Conservation (phyloP, 2,888 invertebrate species). For the Cyclophora punctaria region DNA sequence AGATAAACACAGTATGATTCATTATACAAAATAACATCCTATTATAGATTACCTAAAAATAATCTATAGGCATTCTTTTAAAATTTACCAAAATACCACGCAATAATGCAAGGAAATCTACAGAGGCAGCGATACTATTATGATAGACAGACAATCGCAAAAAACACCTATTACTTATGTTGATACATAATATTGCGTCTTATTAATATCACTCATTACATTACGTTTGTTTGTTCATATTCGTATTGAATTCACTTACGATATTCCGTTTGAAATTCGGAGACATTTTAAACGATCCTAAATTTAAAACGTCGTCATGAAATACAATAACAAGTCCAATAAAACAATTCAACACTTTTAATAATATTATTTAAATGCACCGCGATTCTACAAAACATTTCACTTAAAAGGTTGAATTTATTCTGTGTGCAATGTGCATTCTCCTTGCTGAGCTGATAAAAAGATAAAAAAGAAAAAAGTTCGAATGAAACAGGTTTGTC, state of each 20-base stretch:
- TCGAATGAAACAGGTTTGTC: slow-evolving; percentile 1
- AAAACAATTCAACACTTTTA: slow-evolving; percentile 32
- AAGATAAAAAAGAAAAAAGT: neutral
- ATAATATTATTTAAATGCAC: slow-evolving; percentile 28
- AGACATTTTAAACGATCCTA: slow-evolving; percentile 36
- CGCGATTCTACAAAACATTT: slow-evolving; percentile 43
- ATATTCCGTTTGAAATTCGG: slow-evolving; percentile 38
- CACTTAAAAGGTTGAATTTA: slow-evolving; percentile 22
- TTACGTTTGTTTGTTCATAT: no score
- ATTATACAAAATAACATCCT: neutral
- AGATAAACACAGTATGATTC: no score
- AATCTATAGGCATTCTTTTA: slow-evolving; percentile 1
- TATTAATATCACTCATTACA: no score
- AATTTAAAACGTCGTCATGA: slow-evolving; percentile 39
- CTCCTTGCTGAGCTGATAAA: no score
- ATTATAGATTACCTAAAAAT: slow-evolving; percentile 4
- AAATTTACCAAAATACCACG: no score
- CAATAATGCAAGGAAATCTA: no score
- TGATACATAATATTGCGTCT: no score
- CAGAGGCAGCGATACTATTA: no score
- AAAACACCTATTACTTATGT: no score
- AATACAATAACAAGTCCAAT: slow-evolving; percentile 49
- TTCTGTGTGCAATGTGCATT: no score
- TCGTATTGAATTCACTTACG: slow-evolving; percentile 26
- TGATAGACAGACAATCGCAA: no score